These are phyloP conservation scores for Percopsis omiscomaycus DNA, from an alignment of 2,797 vertebrate species.

Conservation along the genomic window DNA sequence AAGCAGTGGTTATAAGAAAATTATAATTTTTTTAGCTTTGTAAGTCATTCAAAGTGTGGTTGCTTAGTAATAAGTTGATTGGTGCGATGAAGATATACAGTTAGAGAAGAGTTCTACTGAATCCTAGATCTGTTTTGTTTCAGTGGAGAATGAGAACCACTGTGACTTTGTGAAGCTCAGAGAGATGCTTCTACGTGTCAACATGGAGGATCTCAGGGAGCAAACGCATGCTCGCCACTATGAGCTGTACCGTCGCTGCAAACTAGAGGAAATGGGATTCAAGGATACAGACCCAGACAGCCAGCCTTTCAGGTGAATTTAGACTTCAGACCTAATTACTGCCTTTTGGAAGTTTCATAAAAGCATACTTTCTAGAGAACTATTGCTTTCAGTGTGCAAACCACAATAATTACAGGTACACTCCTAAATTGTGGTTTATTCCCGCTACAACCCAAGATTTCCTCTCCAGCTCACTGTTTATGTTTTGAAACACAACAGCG, in stretches of 20 bases:
- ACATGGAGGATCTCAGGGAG: conserved; percentile 96
- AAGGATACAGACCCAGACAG: conserved; percentile 91
- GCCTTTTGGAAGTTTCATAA: conserved; percentile 18
- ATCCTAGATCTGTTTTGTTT: conserved; percentile 1
- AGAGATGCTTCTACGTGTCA: conserved; percentile 95
- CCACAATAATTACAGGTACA: background rate
- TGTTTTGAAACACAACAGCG: no score
- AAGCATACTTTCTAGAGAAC: background rate
- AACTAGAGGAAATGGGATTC: conserved; percentile 97
- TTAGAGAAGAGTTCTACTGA: no score
- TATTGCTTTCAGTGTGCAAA: conserved; percentile 2
- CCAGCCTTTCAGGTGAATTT: conserved; percentile 91
- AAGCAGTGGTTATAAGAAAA: no score
- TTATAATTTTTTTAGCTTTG: no score
- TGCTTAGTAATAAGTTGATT: no score
- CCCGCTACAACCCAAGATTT: no score
- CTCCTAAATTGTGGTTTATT: no score
- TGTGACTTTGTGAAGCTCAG: conserved; percentile 96
- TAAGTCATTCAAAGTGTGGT: no score
- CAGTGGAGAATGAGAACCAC: conserved; percentile 97
- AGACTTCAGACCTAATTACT: conserved; percentile 15
- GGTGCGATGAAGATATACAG: no score
- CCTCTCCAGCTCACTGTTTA: no score
- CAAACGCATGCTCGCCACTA: conserved; percentile 96
- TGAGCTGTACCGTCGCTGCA: conserved; percentile 94